phyloP scores from a whole-genome alignment of 2,888 invertebrate genomes.

The Clitarchus hookeri region DNA sequence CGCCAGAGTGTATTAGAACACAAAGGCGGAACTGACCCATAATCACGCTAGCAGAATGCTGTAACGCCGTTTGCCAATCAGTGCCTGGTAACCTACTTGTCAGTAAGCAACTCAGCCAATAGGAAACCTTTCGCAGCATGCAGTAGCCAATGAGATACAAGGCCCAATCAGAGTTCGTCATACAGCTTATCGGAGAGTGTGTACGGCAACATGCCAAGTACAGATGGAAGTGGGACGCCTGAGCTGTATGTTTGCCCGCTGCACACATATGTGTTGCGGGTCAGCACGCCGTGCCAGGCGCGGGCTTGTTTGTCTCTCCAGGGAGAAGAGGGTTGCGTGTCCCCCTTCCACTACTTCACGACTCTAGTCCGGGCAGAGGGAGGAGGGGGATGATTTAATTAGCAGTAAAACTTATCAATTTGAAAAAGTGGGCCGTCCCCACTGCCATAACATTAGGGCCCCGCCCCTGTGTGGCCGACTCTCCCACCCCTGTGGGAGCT shows the following conservation, averaged over 20 bases:
- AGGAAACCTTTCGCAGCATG: too few species aligned
- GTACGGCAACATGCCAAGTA: too few species aligned
- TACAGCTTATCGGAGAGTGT: too few species aligned
- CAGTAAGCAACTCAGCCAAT: too few species aligned
- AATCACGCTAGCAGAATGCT: too few species aligned
- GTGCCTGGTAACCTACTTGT: too few species aligned
- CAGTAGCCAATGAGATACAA: too few species aligned
- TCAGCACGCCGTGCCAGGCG: not conserved
- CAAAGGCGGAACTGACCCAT: too few species aligned
- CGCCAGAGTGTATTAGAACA: too few species aligned
- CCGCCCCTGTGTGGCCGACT: not conserved
- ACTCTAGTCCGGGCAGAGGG: not conserved
- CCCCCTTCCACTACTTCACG: slow-evolving; percentile 10
- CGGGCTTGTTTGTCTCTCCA: not conserved
- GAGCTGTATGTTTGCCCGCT: not conserved
- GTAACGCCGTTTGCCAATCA: too few species aligned
- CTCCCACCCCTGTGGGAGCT: too few species aligned
- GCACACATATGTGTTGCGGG: not conserved
- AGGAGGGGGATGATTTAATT: not conserved
- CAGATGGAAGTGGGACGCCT: not conserved
- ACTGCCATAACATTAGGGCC: not conserved
- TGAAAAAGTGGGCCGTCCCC: slow-evolving; percentile 12
- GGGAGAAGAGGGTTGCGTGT: not conserved
- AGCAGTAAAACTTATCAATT: slow-evolving; percentile 4
- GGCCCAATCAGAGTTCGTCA: too few species aligned